phyloP scores from a whole-genome alignment of 2,797 vertebrate genomes.

The Enteromius mattozi region DNA sequence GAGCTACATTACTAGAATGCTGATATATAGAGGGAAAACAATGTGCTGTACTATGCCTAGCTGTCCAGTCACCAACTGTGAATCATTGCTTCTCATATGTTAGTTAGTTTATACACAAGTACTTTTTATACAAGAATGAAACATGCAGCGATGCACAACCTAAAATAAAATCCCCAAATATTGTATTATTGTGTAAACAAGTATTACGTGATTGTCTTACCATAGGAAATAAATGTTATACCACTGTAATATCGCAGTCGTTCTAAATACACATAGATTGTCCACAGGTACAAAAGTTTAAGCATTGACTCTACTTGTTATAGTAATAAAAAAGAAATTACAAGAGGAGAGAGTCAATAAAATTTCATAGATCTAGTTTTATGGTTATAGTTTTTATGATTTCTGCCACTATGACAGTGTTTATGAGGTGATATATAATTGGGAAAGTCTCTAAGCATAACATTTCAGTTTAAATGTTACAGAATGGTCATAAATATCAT shows the following conservation, averaged over 20 bases:
- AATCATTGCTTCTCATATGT: conserved; percentile 16
- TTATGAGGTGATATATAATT: conserved; percentile 10
- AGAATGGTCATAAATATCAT: background rate
- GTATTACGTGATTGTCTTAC: conserved; percentile 43
- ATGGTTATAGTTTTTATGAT: conserved; percentile 2
- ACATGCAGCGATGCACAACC: conserved; percentile 34
- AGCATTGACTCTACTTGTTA: conserved; percentile 20
- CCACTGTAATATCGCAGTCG: conserved; percentile 40
- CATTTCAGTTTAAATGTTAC: background rate
- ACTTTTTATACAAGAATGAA: conserved; percentile 29
- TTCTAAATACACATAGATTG: conserved; percentile 41
- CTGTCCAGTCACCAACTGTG: conserved; percentile 22
- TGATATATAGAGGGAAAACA: conserved; percentile 52
- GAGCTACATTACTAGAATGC: conserved; percentile 61
- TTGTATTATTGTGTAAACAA: conserved; percentile 46
- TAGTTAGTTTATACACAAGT: conserved; percentile 31
- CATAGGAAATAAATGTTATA: conserved; percentile 16
- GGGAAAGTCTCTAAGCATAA: background rate
- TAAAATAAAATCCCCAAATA: conserved; percentile 21
- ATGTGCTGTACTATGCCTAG: conserved; percentile 40
- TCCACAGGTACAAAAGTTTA: conserved; percentile 35
- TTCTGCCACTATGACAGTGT: background rate
- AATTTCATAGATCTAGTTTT: background rate
- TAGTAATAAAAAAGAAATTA: conserved; percentile 4
- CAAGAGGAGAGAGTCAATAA: background rate